Conservation (phyloP, 2,113 vertebrate genomes). For the Formicarius rufipectus region DNA sequence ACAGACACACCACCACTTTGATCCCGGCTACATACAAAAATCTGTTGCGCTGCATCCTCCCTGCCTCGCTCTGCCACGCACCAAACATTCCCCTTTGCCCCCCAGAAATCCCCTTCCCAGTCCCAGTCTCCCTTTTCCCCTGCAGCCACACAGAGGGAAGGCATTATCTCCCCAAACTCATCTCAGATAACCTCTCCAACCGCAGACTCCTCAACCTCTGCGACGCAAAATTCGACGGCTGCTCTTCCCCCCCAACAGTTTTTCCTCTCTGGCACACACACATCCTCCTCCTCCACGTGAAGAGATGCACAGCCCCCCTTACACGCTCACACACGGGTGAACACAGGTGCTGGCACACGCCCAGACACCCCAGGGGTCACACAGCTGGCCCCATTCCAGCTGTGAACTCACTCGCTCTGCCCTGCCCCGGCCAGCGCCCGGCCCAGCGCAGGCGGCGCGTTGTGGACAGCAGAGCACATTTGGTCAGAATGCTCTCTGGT, state of each 20-base stretch:
- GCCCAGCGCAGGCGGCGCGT: slow-evolving; percentile 20
- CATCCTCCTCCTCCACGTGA: background rate
- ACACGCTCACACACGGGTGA: too few relatives aligned
- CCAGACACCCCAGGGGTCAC: background rate
- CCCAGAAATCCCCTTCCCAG: background rate
- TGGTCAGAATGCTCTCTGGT: background rate
- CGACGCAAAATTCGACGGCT: background rate
- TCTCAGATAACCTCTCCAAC: background rate
- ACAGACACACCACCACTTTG: slow-evolving; percentile 15
- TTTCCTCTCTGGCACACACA: background rate
- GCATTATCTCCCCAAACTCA: background rate
- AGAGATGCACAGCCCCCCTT: background rate
- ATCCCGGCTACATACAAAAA: background rate
- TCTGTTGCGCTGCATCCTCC: background rate
- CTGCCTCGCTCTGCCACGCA: background rate
- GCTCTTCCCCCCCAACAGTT: background rate
- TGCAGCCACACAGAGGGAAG: background rate
- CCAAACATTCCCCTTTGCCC: background rate
- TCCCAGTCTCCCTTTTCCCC: background rate
- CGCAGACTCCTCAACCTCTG: background rate
- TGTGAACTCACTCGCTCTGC: background rate
- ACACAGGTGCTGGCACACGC: background rate
- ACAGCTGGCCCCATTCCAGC: background rate
- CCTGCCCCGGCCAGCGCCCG: too few relatives aligned
- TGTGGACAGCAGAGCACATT: background rate